Evolutionary conservation across 2,113 vertebrate species (phyloP).

Genomic region (Azemiops feae): DNA sequence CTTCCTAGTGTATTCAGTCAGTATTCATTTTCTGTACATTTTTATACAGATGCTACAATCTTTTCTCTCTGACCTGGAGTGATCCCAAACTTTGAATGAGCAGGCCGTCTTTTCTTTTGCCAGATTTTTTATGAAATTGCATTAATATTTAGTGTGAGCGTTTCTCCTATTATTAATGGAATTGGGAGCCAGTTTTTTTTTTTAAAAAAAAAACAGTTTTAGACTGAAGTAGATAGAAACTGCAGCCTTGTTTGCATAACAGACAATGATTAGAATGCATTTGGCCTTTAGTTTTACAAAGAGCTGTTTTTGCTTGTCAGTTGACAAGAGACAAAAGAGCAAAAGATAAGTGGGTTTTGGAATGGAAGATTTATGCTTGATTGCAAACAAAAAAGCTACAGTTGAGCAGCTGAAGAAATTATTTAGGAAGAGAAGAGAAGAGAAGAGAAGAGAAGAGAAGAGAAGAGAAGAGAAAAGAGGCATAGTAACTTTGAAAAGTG

Average conservation of each 20-base stretch:
- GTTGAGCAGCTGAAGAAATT: neutral
- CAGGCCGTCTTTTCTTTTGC: constrained; percentile 32
- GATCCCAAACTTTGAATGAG: constrained; percentile 43
- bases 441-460: neutral
- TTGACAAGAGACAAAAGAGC: constrained; percentile 39
- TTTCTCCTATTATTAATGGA: constrained; percentile 39
- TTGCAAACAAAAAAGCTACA: neutral
- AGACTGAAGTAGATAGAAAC: constrained; percentile 47
- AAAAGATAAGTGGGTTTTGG: constrained; percentile 45
- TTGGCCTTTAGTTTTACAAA: constrained; percentile 52
- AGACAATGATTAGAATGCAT: constrained; percentile 45
- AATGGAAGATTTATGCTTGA: constrained; percentile 57
- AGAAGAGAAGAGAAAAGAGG: too few relatives aligned
- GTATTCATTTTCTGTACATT: constrained; percentile 1
- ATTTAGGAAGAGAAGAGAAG: neutral
- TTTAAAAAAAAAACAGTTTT: neutral
- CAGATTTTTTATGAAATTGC: constrained; percentile 54
- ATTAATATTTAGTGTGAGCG: constrained; percentile 49
- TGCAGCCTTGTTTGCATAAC: constrained; percentile 49
- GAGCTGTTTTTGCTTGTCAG: constrained; percentile 35
- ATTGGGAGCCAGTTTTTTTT: constrained; percentile 22
- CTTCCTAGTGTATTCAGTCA: neutral
- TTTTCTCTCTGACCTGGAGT: neutral
- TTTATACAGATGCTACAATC: neutral
- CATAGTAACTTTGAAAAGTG: neutral